phyloP scores from a whole-genome alignment of 2,888 invertebrate genomes.

The Drosophila tripunctata region DNA sequence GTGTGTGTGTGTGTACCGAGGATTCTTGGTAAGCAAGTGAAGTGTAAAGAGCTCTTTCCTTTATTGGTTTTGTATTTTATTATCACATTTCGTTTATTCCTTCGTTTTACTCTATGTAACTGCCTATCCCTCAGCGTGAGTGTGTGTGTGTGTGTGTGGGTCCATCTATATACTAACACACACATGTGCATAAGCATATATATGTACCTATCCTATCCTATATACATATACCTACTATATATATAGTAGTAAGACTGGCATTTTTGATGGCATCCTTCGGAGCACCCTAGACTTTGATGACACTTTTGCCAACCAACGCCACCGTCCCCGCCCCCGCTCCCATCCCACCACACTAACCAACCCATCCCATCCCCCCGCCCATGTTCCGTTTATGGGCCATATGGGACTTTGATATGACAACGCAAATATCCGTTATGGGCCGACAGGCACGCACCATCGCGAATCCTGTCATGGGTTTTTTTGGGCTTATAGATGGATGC shows the following conservation, averaged over 20 bases:
- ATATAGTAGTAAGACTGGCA: conserved; percentile 43
- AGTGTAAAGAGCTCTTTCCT: conserved; percentile 83
- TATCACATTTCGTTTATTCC: conserved; percentile 81
- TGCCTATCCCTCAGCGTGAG: conserved; percentile 27
- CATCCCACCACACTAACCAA: conserved; percentile 10
- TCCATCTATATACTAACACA: conserved; percentile 46
- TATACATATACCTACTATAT: conserved; percentile 3
- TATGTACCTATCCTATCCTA: conserved; percentile 12
- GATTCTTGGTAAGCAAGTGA: conserved; percentile 81
- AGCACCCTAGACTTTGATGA: conserved; percentile 80
- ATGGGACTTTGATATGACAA: conserved; percentile 84
- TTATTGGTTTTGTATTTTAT: conserved; percentile 83
- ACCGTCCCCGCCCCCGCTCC: neutral
- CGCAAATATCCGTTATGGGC: conserved; percentile 80
- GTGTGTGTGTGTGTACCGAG: conserved; percentile 41
- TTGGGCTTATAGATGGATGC: conserved; percentile 29
- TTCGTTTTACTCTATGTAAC: conserved; percentile 54
- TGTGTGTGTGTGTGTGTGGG: conserved; percentile 20
- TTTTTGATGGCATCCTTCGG: conserved; percentile 72
- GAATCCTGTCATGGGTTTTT: conserved; percentile 37
- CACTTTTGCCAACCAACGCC: conserved; percentile 60
- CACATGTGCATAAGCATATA: conserved; percentile 14
- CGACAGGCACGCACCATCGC: conserved; percentile 71
- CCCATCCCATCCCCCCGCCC: conserved; percentile 13
- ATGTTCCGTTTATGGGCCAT: conserved; percentile 83